A percentile compares a stretch with the other conserved stretches of the same genome.
Conservation (phyloP, 2,888 invertebrate species). For the Andrena bicolor region DNA sequence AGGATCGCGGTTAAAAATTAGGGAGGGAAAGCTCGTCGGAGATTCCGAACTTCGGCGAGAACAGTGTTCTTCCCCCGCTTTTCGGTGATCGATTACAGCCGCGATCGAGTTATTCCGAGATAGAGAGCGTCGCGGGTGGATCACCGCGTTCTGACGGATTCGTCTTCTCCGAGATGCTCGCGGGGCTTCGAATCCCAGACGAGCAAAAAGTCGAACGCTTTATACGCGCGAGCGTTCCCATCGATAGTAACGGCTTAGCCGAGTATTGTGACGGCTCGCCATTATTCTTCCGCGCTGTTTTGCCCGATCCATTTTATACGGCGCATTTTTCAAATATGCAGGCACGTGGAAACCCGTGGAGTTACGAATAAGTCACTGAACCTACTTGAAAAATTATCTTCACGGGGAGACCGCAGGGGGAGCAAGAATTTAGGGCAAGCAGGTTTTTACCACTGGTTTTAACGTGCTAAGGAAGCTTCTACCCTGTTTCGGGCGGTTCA, state of each 20-base stretch:
- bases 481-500: not conserved
- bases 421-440: not conserved
- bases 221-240: constrained; percentile 32
- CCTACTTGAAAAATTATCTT: constrained; percentile 37
- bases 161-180: constrained; percentile 33
- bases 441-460: constrained; percentile 10
- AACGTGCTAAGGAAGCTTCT: too few relatives aligned
- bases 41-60: not conserved
- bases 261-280: constrained; percentile 63
- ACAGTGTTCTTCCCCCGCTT: not conserved
- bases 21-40: not conserved
- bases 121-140: not conserved
- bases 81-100: not conserved
- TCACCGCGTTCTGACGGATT: constrained; percentile 25
- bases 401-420: not conserved
- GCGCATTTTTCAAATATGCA: constrained; percentile 59
- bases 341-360: constrained; percentile 51
- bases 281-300: constrained; percentile 64
- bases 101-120: not conserved
- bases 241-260: constrained; percentile 61
- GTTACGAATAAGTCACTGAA: constrained; percentile 55
- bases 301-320: constrained; percentile 50
- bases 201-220: constrained; percentile 48
- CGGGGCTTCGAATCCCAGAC: constrained; percentile 19
- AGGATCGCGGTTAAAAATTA: constrained; percentile 21